Conservation (phyloP, 2,797 vertebrate species). For the Orestias chungarensis region DNA sequence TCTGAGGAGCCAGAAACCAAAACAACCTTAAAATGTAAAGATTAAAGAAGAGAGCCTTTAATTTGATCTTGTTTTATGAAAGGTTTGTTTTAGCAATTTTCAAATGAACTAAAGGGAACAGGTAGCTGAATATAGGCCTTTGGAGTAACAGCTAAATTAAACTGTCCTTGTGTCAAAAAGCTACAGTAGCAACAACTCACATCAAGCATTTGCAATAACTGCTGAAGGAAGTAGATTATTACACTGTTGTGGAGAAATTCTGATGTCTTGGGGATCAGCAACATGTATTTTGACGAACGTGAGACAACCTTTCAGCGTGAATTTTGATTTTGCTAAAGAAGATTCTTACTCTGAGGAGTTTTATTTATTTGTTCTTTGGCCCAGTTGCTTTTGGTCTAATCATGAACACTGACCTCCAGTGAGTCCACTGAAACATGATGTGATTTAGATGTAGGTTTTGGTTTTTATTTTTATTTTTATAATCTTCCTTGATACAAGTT, state of each 20-base stretch:
- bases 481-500: background rate
- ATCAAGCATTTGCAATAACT: background rate
- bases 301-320: background rate
- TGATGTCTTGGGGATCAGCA: background rate
- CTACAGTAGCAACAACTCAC: background rate
- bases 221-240: background rate
- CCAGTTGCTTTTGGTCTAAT: background rate
- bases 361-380: background rate
- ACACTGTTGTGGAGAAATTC: background rate
- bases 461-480: background rate
- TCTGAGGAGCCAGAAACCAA: conserved; percentile 44
- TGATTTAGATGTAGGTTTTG: background rate
- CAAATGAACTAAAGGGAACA: background rate
- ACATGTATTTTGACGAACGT: background rate
- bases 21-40: conserved; percentile 15
- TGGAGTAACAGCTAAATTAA: background rate
- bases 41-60: conserved; percentile 21
- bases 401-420: background rate
- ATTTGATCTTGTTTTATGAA: conserved; percentile 28
- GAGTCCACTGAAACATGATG: background rate
- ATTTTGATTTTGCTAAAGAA: background rate
- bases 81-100: conserved; percentile 27
- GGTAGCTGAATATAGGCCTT: background rate
- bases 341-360: background rate
- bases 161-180: background rate